phyloP scores from a whole-genome alignment of 2,113 vertebrate genomes.

The Tragelaphus strepsiceros region DNA sequence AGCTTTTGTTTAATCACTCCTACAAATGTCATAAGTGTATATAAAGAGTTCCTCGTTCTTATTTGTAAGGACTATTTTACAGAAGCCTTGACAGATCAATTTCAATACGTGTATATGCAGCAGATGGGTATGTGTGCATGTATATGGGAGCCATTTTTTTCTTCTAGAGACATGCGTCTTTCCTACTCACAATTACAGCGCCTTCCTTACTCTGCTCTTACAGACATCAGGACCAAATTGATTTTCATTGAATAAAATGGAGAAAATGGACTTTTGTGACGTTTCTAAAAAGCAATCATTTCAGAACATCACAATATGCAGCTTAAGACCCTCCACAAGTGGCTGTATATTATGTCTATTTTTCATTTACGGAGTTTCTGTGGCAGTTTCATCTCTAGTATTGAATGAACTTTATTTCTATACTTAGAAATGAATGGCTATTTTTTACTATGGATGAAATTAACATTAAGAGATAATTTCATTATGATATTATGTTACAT shows the following conservation, averaged over 20 bases:
- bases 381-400: background rate
- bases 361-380: background rate
- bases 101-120: background rate
- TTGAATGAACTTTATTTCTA: background rate
- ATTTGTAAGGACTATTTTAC: slow-evolving; percentile 62
- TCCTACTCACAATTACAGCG: background rate
- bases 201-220: background rate
- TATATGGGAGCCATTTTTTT: background rate
- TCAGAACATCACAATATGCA: background rate
- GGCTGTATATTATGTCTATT: background rate
- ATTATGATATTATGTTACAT: background rate
- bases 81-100: slow-evolving; percentile 65
- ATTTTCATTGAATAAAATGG: background rate
- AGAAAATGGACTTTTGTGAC: background rate
- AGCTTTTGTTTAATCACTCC: background rate
- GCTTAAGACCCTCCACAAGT: background rate
- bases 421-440: background rate
- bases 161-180: background rate
- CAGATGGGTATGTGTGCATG: fast-evolving
- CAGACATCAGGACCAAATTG: background rate
- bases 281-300: background rate
- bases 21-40: background rate
- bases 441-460: slow-evolving; percentile 6
- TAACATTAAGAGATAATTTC: background rate
- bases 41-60: slow-evolving; percentile 15